Evolutionary conservation across 2,797 vertebrate genomes (phyloP), one percentile per base, ranked within the genome.

Genomic region (Heterohyrax brucei): DNA sequence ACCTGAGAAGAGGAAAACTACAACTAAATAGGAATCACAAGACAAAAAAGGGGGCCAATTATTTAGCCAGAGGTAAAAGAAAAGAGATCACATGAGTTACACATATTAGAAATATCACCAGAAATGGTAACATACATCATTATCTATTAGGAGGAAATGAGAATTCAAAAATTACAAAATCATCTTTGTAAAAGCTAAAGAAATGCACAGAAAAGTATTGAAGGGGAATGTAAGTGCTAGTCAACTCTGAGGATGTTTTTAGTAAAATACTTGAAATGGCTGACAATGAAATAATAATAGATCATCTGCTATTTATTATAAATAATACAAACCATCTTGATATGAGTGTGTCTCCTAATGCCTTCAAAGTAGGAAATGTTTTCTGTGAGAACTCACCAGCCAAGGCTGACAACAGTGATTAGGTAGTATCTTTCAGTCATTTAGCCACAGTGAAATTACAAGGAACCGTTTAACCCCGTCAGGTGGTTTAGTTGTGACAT

Each of bases 401-500:
- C 72, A 97, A 96, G 26, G 59, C 80, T 95, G 94, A 96, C 53
- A 95, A 85, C 21, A 83, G 39, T 79, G 44, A 97, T 95, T 87
- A 96, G 33, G 46, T 92, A 96, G 90, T 91, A 93, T 44, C 89
- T 95, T 93, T 93, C 83, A 97, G 93, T 59, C 79, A 72, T 96
- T 97, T 97, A 97, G 77, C 90, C 93, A 2, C 28, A 91, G 24
- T 56, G 59, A 98, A 96, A 97, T 92, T 39, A 97, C 7, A 1
- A 98, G 48, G 95, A 97, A 90, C 59, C 48, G 78, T 92, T 98
- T 96, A 95, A 97, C 84, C 26, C 26, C 59, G 85, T 95, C 62
- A 50, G 33, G 95, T 76, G 84, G 50, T 89, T 98, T 81, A 95
- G 18, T 62, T 96, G 62, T 96, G 59, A 87, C 81, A 95, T 78